Evolutionary conservation across 2,888 invertebrate species (phyloP).

Genomic region (Cephus runcator): DNA sequence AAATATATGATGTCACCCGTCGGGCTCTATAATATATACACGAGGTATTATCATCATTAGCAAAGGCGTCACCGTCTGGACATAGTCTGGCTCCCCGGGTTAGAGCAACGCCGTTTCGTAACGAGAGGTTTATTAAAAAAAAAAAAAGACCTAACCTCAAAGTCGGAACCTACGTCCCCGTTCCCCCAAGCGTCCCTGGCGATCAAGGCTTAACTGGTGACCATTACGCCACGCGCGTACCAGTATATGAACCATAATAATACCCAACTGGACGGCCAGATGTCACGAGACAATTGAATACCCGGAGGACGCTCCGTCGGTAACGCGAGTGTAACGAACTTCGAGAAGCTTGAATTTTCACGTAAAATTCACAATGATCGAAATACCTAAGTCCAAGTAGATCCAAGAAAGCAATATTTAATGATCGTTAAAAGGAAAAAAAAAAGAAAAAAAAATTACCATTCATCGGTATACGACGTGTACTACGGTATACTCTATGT

Average conservation of each 20-base stretch:
- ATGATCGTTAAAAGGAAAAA: not conserved
- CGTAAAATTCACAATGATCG: not conserved
- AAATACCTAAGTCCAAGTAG: not conserved
- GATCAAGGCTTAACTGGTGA: not conserved
- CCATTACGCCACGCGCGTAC: not conserved
- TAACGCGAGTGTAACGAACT: not conserved
- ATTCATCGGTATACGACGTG: not conserved
- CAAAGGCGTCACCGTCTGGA: not conserved
- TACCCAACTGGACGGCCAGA: not conserved
- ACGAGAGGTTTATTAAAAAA: slow-evolving; percentile 10
- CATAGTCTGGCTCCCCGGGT: not conserved
- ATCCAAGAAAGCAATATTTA: not conserved
- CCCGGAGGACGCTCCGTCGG: not conserved
- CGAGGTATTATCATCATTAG: not conserved
- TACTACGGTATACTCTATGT: not conserved
- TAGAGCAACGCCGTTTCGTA: slow-evolving; percentile 9
- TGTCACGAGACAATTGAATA: not conserved
- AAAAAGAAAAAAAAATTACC: not conserved
- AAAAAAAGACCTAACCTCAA: slow-evolving; percentile 22
- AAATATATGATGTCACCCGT: not conserved
- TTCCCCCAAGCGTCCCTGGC: not conserved
- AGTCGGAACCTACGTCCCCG: not conserved
- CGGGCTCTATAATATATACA: not conserved
- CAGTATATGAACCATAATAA: not conserved
- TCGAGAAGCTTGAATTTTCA: not conserved